Evolutionary conservation across 2,113 vertebrate species (phyloP).

Genomic region (Periophthalmodon schlosseri): DNA sequence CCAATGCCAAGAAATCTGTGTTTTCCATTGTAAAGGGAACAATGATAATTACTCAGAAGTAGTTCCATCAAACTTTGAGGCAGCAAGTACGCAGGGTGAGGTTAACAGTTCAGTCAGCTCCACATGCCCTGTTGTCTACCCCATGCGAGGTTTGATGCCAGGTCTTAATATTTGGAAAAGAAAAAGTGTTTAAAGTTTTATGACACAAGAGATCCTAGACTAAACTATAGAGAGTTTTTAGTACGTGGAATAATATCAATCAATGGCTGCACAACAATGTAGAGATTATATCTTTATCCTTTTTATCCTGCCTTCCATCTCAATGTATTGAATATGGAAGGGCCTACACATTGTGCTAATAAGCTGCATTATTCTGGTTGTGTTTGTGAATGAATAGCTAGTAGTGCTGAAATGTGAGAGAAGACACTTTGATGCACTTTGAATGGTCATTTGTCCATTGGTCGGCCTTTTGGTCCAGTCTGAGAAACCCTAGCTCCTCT

Average conservation of each 20-base stretch:
- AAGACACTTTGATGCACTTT: constrained; percentile 13
- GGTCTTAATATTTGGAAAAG: not conserved
- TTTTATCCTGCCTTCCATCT: not conserved
- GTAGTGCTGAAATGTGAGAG: not conserved
- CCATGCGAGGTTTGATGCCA: not conserved
- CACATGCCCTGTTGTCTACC: not conserved
- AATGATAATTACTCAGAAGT: not conserved
- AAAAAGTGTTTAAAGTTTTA: not conserved
- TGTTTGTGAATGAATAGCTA: not conserved
- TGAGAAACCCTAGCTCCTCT: constrained; percentile 64
- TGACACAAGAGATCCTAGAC: not conserved
- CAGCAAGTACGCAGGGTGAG: too few relatives aligned
- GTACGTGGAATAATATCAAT: too few relatives aligned
- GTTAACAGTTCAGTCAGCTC: not conserved
- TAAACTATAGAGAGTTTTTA: not conserved
- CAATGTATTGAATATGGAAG: not conserved
- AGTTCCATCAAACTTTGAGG: not conserved
- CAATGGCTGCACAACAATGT: too few relatives aligned
- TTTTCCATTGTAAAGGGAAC: not conserved
- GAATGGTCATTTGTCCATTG: constrained; percentile 43
- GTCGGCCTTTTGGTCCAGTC: constrained; percentile 24
- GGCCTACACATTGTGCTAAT: not conserved
- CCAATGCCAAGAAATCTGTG: not conserved
- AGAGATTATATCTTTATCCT: not conserved
- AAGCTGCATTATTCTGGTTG: not conserved